Base-by-base conservation (phyloP, 2,888 invertebrate species). In the Zeuzera pyrina region DNA sequence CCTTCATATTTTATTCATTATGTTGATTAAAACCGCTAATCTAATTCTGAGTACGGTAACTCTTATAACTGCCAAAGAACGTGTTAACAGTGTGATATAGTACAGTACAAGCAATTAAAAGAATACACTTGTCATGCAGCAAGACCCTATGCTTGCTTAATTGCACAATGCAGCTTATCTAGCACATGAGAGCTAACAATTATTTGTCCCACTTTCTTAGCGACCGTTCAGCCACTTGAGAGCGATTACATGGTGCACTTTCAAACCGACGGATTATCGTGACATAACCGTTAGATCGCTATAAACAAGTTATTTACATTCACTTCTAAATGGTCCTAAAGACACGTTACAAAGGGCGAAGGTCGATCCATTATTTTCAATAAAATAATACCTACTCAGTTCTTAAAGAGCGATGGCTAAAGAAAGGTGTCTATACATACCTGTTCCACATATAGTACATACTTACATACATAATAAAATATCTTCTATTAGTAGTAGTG, bases 81-180 rank as follows among this genome's bases (percentile, higher is more conserved):
- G 59, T 61, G 66, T 77, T 66, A 74, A 78, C 74, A 72, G 67
- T 53, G 51, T 48, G 56, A 12, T 19, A 15, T 46, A 43, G 42
- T 45, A 53, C 55, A 15, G 8, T 50, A 54, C 69, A 72, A n/a
- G n/a, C n/a, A n/a, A 69, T 65, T 58, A 46, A 60, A 58, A 65
- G 65, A 65, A 60, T 63, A 59, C 65, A 63, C 68, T 65, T 58
- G 66, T 70, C 69, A 67, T 58, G 57, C 41, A 31, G 48, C 49
- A 48, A 53, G 59, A 14, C 58, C 65, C 68, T 63, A 64, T 68
- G 57, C 58, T 52, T 76, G 57, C 58, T 52, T 58, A 59, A 57
- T 77, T 76, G 76, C 74, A 72, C 74, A 74, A 72, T 71, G 73
- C 71, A 70, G 64, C 68, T 72, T 76, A 76, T 70, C 70, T 72